Evolutionary conservation across 2,113 vertebrate genomes (phyloP).

Genomic region (Plestiodon gilberti): DNA sequence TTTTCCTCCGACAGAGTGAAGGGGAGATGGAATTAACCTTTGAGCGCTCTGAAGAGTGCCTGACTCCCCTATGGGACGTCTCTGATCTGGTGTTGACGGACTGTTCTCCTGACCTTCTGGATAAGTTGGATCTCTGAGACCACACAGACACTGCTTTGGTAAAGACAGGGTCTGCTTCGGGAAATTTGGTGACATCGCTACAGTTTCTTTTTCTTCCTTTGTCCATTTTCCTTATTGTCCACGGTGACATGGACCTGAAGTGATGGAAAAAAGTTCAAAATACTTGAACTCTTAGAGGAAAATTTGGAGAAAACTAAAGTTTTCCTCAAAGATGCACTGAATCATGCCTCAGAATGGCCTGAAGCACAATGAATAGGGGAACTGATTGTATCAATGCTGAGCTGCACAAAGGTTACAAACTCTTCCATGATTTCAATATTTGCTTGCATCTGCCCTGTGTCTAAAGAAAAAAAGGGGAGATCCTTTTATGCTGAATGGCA

Average conservation of each 20-base stretch:
- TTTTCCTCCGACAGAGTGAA: constrained; percentile 55
- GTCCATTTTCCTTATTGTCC: constrained; percentile 70
- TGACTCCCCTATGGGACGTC: constrained; percentile 63
- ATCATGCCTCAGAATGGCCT: constrained; percentile 28
- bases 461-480: constrained; percentile 68
- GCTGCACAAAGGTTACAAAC: constrained; percentile 58
- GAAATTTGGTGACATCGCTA: constrained; percentile 62
- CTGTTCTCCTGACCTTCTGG: constrained; percentile 68
- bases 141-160: constrained; percentile 66
- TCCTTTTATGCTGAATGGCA: constrained; percentile 54
- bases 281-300: constrained; percentile 56
- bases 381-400: constrained; percentile 62
- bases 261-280: constrained; percentile 73
- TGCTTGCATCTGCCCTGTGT: constrained; percentile 69
- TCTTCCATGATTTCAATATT: constrained; percentile 69
- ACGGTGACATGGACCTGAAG: constrained; percentile 71
- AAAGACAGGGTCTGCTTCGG: constrained; percentile 68
- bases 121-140: constrained; percentile 65
- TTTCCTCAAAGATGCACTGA: constrained; percentile 55
- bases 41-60: constrained; percentile 56
- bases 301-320: constrained; percentile 52
- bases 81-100: constrained; percentile 62
- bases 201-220: constrained; percentile 68
- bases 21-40: constrained; percentile 62
- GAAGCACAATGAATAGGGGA: constrained; percentile 54